phyloP scores from a whole-genome alignment of 2,888 invertebrate species.

The Cephus nigrinus region DNA sequence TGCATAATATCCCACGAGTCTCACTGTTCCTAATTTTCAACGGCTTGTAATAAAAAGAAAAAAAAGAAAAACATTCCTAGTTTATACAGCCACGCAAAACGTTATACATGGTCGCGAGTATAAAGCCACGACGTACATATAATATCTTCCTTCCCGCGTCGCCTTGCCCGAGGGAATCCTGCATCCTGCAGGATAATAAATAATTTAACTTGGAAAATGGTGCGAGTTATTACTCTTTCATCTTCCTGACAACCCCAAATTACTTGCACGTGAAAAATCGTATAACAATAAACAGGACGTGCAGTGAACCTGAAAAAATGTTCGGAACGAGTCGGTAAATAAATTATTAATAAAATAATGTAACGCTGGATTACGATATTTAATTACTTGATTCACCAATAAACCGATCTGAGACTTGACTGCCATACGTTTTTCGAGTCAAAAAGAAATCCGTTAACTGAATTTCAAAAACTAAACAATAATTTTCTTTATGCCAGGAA shows the following conservation, averaged over 20 bases:
- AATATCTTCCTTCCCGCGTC: conserved; percentile 44
- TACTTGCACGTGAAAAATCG: not conserved
- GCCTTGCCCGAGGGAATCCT: conserved; percentile 36
- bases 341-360: no score
- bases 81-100: conserved; percentile 25
- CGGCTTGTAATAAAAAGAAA: not conserved
- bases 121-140: conserved; percentile 42
- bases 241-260: not conserved
- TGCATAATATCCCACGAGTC: not conserved
- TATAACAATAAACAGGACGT: no score
- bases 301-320: no score
- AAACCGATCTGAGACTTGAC: not conserved
- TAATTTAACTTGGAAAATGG: conserved; percentile 48
- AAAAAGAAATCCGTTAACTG: not conserved
- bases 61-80: not conserved
- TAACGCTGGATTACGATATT: not conserved
- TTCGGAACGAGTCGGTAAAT: no score
- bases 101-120: conserved; percentile 32
- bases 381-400: not conserved
- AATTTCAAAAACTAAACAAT: not conserved
- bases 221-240: conserved; percentile 43
- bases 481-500: not conserved
- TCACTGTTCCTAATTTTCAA: not conserved
- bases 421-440: not conserved
- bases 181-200: conserved; percentile 45